Base-by-base conservation (phyloP, 2,888 invertebrate species). In the Acleris holmiana region DNA sequence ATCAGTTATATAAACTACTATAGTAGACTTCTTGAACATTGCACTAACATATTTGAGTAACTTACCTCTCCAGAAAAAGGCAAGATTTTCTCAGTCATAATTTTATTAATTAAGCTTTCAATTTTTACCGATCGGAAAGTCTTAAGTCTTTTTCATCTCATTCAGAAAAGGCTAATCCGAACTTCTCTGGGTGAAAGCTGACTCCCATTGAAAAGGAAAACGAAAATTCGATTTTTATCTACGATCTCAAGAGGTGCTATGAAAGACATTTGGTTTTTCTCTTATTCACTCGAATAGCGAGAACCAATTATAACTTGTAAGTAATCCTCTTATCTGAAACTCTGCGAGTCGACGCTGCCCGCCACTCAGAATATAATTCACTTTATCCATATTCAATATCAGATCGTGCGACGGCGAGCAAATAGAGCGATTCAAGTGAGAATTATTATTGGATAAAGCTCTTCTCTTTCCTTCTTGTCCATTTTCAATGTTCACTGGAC, bases 381-480 rank as follows among this genome's bases (percentile, higher is more conserved):
- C 87, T 89, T 90, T 90, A 89, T 89, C 88, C 88, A 89, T 89
- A 91, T 91, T 91, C 89, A 90, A 91, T 91, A 91, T 91, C 91
- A 88, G 88, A 89, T 89, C 88, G 87, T 80, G 84, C 87, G 86
- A 88, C 86, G 84, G 79, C 83, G 86, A 82, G 85, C 89, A 91
- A 91, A 91, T 90, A 90, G 87, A 89, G 83, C 89, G 88, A 86
- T 85, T 85, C 88, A 82, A 91, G 88, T 90, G 90, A 89, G 84
- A 89, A 90, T 90, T 91, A 89, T 90, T 89, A 90, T 91, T 89
- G 89, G 84, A 89, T 90, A 88, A 88, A 88, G 84, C 85, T 79
- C 83, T 83, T 78, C 83, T 86, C 83, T 83, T 85, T 86, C 83
- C 80, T 86, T 76, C 81, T 86, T 78, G 79, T 84, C 87, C 87